Evolutionary conservation across 2,888 invertebrate genomes (phyloP), one percentile per base, ranked within the genome.

Genomic region (Aspidiotus rigidus): DNA sequence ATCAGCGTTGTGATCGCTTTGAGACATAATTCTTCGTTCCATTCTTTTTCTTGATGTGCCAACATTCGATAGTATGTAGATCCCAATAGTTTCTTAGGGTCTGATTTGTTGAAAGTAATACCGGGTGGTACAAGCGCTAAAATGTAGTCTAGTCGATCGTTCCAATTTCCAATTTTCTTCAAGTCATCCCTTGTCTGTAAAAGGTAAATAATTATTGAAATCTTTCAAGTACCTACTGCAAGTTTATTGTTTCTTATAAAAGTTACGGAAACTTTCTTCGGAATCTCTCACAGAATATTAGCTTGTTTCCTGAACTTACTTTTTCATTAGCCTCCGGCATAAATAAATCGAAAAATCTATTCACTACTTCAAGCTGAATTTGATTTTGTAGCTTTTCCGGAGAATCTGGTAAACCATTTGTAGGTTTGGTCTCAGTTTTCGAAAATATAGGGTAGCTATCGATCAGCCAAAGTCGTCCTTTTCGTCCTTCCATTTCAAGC

Each of bases 381-480:
- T 82, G 80, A 0, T 76, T 72, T 44, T 83, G 82, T 62, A 79
- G 79, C 57, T 69, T 78, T 1, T 66, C 61, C 39, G 7, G 42
- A 3, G 59, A 28, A 8, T 39, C 40, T 39, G 59, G 42, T 49
- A 74, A 67, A n/a, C n/a, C n/a, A n/a, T n/a, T n/a, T 44, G 70
- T 55, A 8, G 72, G 69, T 56, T 72, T 63, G 13, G 71, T 64
- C 0, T 85, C 74, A 0, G 81, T 79, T 75, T 85, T 83, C 16
- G 90, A 79, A 75, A 86, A 85, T 49, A 85, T 83, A 0, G 90
- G 91, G 0, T 89, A 83, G 11, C 94, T 93, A 77, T 96, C 96
- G 62, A 97, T 81, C n/a, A 92, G 82, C 74, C 88, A 80, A 1
- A 90, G 74, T 56, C 82, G 80, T 5, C 89, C 89, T 13, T 76